Evolutionary conservation across 2,797 vertebrate genomes (phyloP).

Genomic region (Labeo calbasu): DNA sequence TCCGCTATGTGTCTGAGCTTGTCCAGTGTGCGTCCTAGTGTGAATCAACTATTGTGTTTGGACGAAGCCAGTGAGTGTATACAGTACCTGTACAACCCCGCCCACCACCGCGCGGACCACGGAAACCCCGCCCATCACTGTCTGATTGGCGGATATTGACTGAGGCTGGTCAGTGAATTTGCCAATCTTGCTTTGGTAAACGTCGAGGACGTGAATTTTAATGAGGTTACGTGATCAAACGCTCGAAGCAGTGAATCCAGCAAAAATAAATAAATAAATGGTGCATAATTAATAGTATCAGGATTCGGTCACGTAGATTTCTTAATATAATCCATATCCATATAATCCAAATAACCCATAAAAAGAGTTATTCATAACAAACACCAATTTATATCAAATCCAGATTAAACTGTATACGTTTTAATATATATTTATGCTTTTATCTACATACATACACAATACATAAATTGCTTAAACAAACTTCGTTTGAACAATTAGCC

Average conservation of each 20-base stretch:
- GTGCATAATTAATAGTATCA: no score
- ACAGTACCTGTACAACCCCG: constrained; percentile 21
- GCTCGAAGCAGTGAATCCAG: not conserved
- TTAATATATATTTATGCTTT: not conserved
- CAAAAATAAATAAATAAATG: not conserved
- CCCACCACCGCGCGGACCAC: not conserved
- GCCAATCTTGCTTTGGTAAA: not conserved
- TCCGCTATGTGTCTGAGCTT: not conserved
- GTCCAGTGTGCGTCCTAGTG: not conserved
- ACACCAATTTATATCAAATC: not conserved
- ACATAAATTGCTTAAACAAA: not conserved
- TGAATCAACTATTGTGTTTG: constrained; percentile 5
- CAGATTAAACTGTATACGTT: not conserved
- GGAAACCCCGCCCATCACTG: not conserved
- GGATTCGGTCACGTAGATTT: not conserved
- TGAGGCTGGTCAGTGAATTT: not conserved
- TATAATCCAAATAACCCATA: not conserved
- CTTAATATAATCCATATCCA: not conserved
- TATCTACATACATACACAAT: not conserved
- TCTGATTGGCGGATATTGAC: not conserved
- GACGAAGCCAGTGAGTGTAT: not conserved
- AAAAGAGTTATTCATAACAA: not conserved
- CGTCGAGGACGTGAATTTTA: not conserved
- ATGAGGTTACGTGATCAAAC: not conserved
- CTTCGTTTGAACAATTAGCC: not conserved